A percentile compares a stretch with the other conserved stretches of the same genome.
Conservation (phyloP, 2,888 invertebrate species). For the Panzeria rudis region DNA sequence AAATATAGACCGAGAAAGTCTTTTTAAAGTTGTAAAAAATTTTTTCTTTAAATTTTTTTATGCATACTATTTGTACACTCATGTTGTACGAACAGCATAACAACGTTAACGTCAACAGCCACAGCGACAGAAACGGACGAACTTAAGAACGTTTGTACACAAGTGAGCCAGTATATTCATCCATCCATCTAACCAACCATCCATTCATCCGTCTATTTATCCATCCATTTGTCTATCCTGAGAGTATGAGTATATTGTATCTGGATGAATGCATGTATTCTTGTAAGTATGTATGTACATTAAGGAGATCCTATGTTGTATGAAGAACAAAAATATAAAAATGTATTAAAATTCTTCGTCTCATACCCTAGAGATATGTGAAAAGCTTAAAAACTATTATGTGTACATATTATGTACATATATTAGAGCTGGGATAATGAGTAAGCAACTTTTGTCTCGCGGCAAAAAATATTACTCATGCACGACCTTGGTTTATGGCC, state of each 20-base stretch:
- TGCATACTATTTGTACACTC: conserved; percentile 1
- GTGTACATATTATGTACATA: no score
- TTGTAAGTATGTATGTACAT: neutral
- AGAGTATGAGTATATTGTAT: conserved; percentile 44
- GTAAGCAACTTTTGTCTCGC: no score
- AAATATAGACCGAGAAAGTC: conserved; percentile 41
- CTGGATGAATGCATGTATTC: conserved; percentile 17
- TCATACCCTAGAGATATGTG: no score
- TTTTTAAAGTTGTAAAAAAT: conserved; percentile 53
- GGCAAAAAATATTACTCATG: no score
- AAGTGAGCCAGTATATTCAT: conserved; percentile 43
- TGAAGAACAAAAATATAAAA: no score
- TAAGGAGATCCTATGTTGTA: neutral
- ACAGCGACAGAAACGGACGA: conserved; percentile 9
- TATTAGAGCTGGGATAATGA: no score
- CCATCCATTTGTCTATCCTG: conserved; percentile 33
- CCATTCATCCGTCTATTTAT: conserved; percentile 25
- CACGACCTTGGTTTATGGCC: no score
- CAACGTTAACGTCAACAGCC: neutral
- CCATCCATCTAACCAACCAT: conserved; percentile 44
- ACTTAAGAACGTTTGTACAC: conserved; percentile 18
- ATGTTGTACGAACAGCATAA: neutral
- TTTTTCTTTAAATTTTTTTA: conserved; percentile 18
- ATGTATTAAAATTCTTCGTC: no score
- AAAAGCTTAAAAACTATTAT: no score